Conservation (phyloP, 2,113 vertebrate genomes). For the Lutjanus erythropterus region DNA sequence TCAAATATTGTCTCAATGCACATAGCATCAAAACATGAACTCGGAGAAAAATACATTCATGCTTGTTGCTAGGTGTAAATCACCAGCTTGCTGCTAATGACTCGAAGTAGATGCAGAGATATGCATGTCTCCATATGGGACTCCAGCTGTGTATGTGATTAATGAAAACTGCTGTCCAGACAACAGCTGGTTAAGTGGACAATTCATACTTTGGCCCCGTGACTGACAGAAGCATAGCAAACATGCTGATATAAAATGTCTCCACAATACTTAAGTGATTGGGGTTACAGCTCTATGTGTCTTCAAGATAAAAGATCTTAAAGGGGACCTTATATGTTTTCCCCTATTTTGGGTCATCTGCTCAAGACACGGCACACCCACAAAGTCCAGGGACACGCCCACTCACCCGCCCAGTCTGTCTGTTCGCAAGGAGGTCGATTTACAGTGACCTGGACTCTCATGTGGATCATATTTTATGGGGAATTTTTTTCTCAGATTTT, state of each 20-base stretch:
- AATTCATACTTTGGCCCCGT: slow-evolving; percentile 1
- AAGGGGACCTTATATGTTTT: no score
- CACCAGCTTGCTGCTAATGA: background rate
- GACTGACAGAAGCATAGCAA: background rate
- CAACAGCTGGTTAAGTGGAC: slow-evolving; percentile 1
- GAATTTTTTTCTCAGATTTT: no score
- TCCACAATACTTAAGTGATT: background rate
- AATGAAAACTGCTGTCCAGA: background rate
- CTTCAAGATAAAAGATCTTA: background rate
- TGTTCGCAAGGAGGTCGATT: no score
- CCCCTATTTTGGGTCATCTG: no score
- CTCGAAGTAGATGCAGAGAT: background rate
- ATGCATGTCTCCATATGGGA: background rate
- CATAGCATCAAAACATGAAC: background rate
- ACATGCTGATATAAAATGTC: background rate
- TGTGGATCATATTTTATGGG: no score
- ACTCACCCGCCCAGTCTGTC: no score
- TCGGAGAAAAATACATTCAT: background rate
- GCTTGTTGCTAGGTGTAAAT: background rate
- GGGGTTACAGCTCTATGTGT: background rate
- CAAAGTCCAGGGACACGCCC: no score
- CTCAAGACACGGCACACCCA: no score
- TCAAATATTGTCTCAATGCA: slow-evolving; percentile 6
- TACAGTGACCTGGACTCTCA: no score
- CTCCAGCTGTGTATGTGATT: background rate